Percentiles rank a stretch among this genome's conserved stretches.
These are phyloP conservation scores for Phrynocephalus guinanensis DNA, from an alignment of 2,797 vertebrate species.

Conservation along the genomic window DNA sequence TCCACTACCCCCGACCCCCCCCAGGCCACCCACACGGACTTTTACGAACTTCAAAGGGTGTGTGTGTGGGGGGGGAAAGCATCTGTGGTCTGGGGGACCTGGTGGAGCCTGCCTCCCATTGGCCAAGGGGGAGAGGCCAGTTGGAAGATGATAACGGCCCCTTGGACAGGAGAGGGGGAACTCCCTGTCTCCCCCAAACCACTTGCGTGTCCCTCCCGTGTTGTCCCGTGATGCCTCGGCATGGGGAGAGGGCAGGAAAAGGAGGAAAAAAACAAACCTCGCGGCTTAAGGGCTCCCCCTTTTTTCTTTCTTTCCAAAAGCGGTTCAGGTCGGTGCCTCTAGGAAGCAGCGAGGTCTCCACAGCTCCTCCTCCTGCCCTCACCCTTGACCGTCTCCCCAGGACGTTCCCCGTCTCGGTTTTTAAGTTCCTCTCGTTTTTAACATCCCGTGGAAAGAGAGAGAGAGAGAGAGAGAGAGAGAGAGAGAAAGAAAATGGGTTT, in stretches of 20 bases:
- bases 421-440: constrained; percentile 48
- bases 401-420: not conserved
- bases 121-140: constrained; percentile 14
- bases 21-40: constrained; percentile 53
- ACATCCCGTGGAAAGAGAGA: not conserved
- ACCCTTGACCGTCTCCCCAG: not conserved
- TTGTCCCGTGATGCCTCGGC: constrained; percentile 20
- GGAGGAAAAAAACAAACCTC: not conserved
- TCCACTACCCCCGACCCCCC: constrained; percentile 55
- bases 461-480: too few species aligned
- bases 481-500: not conserved
- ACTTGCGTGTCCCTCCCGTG: not conserved
- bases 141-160: not conserved
- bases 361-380: not conserved
- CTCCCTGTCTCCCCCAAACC: not conserved
- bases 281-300: constrained; percentile 16
- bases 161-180: not conserved
- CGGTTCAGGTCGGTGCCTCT: constrained; percentile 7
- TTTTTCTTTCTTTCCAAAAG: not conserved
- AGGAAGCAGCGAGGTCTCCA: not conserved
- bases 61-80: constrained; percentile 4
- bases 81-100: constrained; percentile 18
- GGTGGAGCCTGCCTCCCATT: constrained; percentile 13
- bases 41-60: constrained; percentile 45
- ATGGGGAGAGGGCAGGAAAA: not conserved